Base-by-base conservation (phyloP, 2,113 vertebrate species). In the Anhinga rufa region DNA sequence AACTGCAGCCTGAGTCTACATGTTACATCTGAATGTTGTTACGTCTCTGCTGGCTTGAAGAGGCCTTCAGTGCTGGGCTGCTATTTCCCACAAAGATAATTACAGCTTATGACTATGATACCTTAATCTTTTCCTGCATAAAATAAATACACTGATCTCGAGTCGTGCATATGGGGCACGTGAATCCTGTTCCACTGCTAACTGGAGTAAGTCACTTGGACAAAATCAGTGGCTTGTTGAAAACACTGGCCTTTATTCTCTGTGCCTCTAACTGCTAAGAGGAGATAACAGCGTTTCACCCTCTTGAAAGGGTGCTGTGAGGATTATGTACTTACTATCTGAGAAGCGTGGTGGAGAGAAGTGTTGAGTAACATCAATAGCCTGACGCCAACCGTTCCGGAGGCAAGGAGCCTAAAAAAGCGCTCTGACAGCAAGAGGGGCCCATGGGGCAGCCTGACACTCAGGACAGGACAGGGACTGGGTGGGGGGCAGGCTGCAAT, bases 141-240 rank as follows among this genome's bases (percentile, higher is more conserved):
- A 71, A 79, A 10, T 40, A 71, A 54, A 75, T 1, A 3, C 36
- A 4, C 42, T 20, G 38, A 26, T 46, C 28, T 46, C 32, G 69
- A 79, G 12, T 9, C 2, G 11, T 7, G 81, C 44, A 36, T 20
- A 7, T 0, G 6, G 42, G 80, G 61, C 62, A 57, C 4, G 3
- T 20, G 71, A 55, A 85, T 49, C 38, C 81, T 44, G 48, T 69
- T 68, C 60, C 9, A 6, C 38, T 10, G 21, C 40, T 62, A 32
- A 25, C 49, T n/a, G 17, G 32, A 48, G 74, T 17, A 14, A 79
- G 40, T 14, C 44, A 13, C 58, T 38, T 10, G 14, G 66, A 44
- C 24, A 62, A 51, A 64, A 22, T 29, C 77, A 46, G 77, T 2
- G 32, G 58, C 54, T 69, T 60, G 46, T 75, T 89, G 90, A 68